Percentiles rank a stretch among this genome's conserved stretches.
These are phyloP conservation scores for Numenius arquata DNA, from an alignment of 2,113 vertebrate genomes.

Conservation along the genomic window DNA sequence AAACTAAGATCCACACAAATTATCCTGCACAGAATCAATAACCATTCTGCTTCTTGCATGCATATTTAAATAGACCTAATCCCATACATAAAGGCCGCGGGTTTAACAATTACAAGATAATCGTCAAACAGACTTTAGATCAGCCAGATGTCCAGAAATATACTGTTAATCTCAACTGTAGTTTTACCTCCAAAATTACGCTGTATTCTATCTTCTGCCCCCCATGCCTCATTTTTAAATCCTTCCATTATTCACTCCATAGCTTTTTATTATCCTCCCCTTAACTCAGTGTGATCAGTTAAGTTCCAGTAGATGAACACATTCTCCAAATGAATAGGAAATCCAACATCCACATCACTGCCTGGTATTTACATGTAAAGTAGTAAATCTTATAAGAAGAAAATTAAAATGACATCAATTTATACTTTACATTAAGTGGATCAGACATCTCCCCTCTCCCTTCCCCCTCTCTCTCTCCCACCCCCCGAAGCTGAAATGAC, in stretches of 20 bases:
- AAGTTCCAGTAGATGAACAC: conserved; percentile 50
- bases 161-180: conserved; percentile 19
- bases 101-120: conserved; percentile 44
- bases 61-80: conserved; percentile 26
- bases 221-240: conserved; percentile 42
- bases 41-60: background rate
- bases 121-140: conserved; percentile 1
- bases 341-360: conserved; percentile 3
- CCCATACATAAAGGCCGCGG: background rate
- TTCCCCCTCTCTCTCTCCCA: background rate
- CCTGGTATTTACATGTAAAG: conserved; percentile 60
- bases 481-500: background rate
- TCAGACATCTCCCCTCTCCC: conserved; percentile 38
- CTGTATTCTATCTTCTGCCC: conserved; percentile 11
- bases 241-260: conserved; percentile 54
- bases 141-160: conserved; percentile 46
- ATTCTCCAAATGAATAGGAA: conserved; percentile 33
- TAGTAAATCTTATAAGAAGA: conserved; percentile 56
- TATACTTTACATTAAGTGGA: conserved; percentile 55
- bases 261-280: conserved; percentile 53
- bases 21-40: background rate
- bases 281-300: conserved; percentile 56
- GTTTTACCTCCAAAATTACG: background rate
- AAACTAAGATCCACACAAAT: background rate
- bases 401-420: conserved; percentile 61